Percentiles rank a stretch among this genome's conserved stretches.
Evolutionary conservation across 1,140 invertebrate species (phyloP).

Genomic region (Pseudomyrmex sp.): DNA sequence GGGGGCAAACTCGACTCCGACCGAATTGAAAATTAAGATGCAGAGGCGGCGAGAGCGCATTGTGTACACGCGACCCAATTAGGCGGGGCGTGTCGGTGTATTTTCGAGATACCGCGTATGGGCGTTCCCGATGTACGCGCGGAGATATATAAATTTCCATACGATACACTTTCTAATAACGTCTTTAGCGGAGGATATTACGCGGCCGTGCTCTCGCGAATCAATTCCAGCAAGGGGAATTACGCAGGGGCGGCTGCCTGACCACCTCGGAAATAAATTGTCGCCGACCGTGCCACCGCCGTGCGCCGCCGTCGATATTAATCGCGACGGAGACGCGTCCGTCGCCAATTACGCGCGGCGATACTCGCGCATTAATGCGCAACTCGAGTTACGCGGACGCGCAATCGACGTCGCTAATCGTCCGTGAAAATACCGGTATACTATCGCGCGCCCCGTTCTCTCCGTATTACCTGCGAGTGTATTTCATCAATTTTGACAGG

Average conservation of each 20-base stretch:
- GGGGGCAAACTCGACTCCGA: conserved; percentile 2
- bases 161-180: conserved; percentile 44
- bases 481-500: conserved; percentile 44
- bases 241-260: neutral
- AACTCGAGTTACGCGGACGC: conserved; percentile 37
- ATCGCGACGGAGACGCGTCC: conserved; percentile 36
- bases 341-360: conserved; percentile 28
- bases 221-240: conserved; percentile 2
- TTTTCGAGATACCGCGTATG: conserved; percentile 24
- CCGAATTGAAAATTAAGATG: conserved; percentile 52
- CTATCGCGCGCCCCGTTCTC: conserved; percentile 15
- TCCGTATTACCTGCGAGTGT: conserved; percentile 13
- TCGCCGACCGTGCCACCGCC: neutral
- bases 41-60: neutral
- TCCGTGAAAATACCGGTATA: conserved; percentile 70
- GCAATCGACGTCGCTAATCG: conserved; percentile 67
- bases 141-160: conserved; percentile 38
- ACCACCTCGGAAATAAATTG: conserved; percentile 41
- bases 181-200: conserved; percentile 19
- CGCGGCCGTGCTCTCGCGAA: neutral
- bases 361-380: conserved; percentile 45
- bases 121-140: neutral
- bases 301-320: conserved; percentile 30
- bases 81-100: conserved; percentile 2
- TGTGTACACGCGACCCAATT: conserved; percentile 30